phyloP scores from a whole-genome alignment of 2,888 invertebrate species.

The Danaus chrysippus region DNA sequence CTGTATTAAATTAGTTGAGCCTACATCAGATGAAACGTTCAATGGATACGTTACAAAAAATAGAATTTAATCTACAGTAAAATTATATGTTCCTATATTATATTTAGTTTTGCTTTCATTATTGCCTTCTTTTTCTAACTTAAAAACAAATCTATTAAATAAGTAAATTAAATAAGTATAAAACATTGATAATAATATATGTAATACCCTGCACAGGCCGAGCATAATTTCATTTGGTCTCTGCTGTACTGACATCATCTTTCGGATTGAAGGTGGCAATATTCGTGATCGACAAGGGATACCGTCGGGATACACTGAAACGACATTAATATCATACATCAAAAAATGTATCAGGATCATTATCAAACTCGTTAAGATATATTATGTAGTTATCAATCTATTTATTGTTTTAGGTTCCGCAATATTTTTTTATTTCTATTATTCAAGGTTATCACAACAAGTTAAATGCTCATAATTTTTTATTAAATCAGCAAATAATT shows the following conservation, averaged over 20 bases:
- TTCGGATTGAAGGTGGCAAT: conserved; percentile 36
- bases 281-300: conserved; percentile 50
- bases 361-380: no score
- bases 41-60: no score
- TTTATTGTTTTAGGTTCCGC: no score
- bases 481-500: conserved; percentile 9
- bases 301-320: conserved; percentile 46
- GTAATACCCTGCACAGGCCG: conserved; percentile 50
- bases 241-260: conserved; percentile 26
- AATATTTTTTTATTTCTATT: conserved; percentile 17
- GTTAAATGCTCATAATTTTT: conserved; percentile 7
- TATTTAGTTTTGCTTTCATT: no score
- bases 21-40: no score
- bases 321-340: neutral
- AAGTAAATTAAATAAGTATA: no score
- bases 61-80: no score
- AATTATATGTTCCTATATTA: no score
- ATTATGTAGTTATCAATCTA: no score
- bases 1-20: conserved; percentile 24
- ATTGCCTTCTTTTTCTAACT: no score
- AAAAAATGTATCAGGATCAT: neutral
- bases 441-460: conserved; percentile 14
- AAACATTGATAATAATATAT: conserved; percentile 4
- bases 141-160: no score
- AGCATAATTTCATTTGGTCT: conserved; percentile 51